phyloP scores from a whole-genome alignment of 1,140 invertebrate genomes.

The Triops longicaudatus region DNA sequence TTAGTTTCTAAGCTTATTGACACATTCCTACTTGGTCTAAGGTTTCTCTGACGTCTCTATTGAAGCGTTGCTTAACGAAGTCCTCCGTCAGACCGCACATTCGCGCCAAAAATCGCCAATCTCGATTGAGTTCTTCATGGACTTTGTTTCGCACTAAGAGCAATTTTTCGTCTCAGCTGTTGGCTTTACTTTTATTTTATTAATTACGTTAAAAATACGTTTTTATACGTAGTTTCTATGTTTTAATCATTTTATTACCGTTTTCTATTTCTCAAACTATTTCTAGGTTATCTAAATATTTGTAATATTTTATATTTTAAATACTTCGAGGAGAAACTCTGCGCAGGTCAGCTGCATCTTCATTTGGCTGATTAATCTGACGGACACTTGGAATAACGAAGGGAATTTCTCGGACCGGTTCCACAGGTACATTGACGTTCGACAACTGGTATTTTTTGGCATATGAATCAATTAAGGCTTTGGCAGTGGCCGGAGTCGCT shows the following conservation, averaged over 20 bases:
- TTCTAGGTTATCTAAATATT: no score
- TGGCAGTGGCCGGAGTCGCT: not conserved
- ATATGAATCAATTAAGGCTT: not conserved
- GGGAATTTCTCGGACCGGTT: not conserved
- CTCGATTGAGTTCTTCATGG: not conserved
- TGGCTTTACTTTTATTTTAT: no score
- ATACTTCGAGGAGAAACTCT: no score
- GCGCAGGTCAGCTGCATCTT: not conserved
- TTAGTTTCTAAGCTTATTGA: not conserved
- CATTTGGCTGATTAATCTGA: not conserved
- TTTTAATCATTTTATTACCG: no score
- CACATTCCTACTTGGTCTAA: not conserved
- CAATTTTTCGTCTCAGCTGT: no score
- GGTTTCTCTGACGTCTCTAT: not conserved
- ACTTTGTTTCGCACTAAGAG: not conserved
- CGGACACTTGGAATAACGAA: not conserved
- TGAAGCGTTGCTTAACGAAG: not conserved
- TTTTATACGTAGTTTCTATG: no score
- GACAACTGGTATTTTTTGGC: not conserved
- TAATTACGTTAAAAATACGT: no score
- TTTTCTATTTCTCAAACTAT: no score
- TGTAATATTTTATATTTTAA: no score
- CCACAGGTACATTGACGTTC: not conserved
- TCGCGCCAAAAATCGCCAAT: slow-evolving; percentile 1
- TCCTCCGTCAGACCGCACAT: slow-evolving; percentile 11